Base-by-base conservation (phyloP, 1,140 invertebrate species). In the Rhyacophila brunnea region DNA sequence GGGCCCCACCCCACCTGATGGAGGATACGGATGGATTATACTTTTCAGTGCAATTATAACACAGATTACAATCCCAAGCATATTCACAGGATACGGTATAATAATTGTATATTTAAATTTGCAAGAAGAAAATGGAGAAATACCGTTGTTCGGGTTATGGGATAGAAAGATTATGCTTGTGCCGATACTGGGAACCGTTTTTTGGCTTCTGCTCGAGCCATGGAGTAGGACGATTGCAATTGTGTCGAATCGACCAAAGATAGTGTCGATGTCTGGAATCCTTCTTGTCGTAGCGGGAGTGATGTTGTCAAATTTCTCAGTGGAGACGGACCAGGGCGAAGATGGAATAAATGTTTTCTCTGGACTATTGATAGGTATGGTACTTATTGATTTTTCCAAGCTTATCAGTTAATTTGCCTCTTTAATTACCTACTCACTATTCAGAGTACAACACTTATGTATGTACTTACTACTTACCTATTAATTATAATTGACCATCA, bases 21-120 rank as follows among this genome's bases (percentile, higher is more conserved):
- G 83, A 5, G 83, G 83, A 13, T 86, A 84, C 63, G 83, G 84
- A 1, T 87, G 85, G 84, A 62, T 86, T 45, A 77, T 86, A 58
- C 73, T 86, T n/a, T 57, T 80, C 19, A 79, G 80, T 15, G 76
- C 82, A 17, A 68, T 80, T 60, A 73, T 84, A 47, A 81, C 85
- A 63, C 80, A 86, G 68, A 74, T 81, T 57, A 81, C 81, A 17
- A 74, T 82, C 32, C 81, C 81, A 9, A 77, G 77, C 53, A 64
- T 83, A 14, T 51, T 81, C 35, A 72, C 74, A 51, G 74, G 81
- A 60, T 84, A 83, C 48, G 81, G 83, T 45, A 60, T 83, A 17
- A 69, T 82, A 6, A 72, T 83, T 23, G 69, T 80, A 42, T 79
- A 78, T 61, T 71, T 75, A 14, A 67, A 73, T 10, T 64, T 68